A percentile compares a stretch with the other conserved stretches of the same genome.
Conservation (phyloP, 30 jellyfish, hydroid and myxozoan species). For the Clytia hemisphaerica region DNA sequence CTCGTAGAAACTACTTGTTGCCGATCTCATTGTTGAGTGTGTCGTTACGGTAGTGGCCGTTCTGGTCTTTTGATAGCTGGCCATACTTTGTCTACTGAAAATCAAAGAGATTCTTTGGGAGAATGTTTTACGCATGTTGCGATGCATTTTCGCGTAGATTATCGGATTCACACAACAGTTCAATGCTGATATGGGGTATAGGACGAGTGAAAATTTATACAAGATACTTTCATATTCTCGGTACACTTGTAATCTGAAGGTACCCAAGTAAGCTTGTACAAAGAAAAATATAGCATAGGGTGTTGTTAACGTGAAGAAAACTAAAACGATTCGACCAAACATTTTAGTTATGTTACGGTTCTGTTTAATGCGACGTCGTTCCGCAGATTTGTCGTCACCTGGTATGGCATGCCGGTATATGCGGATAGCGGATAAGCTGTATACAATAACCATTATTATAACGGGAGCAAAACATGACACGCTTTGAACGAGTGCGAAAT, state of each 20-base stretch:
- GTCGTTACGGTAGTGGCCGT: too few species aligned
- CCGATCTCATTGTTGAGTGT: too few species aligned
- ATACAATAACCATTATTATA: constrained; percentile 3
- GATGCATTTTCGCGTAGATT: constrained; percentile 22
- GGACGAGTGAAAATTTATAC: background rate
- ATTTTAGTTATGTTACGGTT: background rate
- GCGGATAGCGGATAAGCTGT: background rate
- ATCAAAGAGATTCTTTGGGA: too few species aligned
- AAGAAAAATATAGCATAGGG: constrained; percentile 13
- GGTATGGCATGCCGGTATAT: background rate
- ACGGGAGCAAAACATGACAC: background rate
- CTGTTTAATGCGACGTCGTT: background rate
- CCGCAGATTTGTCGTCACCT: constrained; percentile 13
- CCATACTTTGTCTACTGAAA: too few species aligned
- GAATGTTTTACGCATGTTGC: background rate
- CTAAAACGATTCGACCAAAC: constrained; percentile 21
- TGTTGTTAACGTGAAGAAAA: constrained; percentile 11
- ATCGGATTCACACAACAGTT: constrained; percentile 22
- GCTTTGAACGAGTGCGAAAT: background rate
- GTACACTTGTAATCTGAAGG: background rate
- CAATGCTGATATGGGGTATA: constrained; percentile 3
- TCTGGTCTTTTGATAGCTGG: too few species aligned
- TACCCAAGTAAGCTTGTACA: background rate
- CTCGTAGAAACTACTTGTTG: too few species aligned
- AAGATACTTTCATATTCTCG: background rate